A percentile compares a stretch with the other conserved stretches of the same genome.
Evolutionary conservation across 2,797 vertebrate species (phyloP).

Genomic region (Mus minutoides): DNA sequence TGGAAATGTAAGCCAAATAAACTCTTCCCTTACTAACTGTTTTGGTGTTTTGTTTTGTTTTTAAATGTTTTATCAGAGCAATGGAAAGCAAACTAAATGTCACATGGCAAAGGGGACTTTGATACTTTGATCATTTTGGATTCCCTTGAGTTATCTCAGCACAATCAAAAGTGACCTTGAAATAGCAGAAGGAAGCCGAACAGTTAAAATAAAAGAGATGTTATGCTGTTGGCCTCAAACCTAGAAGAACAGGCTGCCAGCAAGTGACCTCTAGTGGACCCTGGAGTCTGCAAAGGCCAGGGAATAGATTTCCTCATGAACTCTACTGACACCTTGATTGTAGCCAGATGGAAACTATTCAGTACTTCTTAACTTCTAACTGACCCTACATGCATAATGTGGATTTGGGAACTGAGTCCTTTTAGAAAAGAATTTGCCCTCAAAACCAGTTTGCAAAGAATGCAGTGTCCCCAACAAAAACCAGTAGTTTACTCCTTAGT

Average conservation of each 20-base stretch:
- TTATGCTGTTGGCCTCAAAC: not conserved
- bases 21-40: not conserved
- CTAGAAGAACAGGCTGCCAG: not conserved
- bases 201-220: not conserved
- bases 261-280: not conserved
- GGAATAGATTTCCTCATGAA: not conserved
- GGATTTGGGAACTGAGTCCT: not conserved
- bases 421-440: not conserved
- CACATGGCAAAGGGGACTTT: not conserved
- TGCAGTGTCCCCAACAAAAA: not conserved
- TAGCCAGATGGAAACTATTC: not conserved
- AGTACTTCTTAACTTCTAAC: not conserved
- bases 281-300: not conserved
- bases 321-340: not conserved
- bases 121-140: not conserved
- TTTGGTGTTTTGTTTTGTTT: not conserved
- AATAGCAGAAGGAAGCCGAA: not conserved
- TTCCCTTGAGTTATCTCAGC: not conserved
- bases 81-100: not conserved
- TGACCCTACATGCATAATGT: rapidly evolving
- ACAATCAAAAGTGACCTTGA: not conserved
- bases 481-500: not conserved
- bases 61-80: not conserved
- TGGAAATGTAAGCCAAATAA: not conserved
- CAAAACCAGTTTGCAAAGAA: not conserved